phyloP scores from a whole-genome alignment of 2,113 vertebrate genomes.

The Sminthopsis crassicaudata region DNA sequence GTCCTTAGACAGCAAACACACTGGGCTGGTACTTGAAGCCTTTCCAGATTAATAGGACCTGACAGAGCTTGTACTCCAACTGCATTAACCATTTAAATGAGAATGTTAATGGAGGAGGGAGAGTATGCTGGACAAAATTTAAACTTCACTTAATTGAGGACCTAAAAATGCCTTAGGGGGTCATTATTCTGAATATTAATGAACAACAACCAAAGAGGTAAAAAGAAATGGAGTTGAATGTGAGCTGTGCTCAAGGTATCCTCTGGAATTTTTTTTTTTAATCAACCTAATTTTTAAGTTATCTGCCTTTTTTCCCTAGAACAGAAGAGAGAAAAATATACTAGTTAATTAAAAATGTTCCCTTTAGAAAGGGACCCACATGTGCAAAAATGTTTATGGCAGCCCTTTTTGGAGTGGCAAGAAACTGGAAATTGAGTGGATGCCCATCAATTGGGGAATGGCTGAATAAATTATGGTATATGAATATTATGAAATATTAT shows the following conservation, averaged over 20 bases:
- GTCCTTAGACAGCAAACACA: not conserved
- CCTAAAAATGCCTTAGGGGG: not conserved
- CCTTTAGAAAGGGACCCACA: too few species aligned
- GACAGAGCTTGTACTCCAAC: not conserved
- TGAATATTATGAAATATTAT: too few species aligned
- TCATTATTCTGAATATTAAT: constrained; percentile 5
- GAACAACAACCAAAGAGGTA: not conserved
- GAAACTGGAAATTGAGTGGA: too few species aligned
- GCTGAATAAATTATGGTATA: too few species aligned
- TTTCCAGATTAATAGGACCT: not conserved
- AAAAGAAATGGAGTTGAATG: not conserved
- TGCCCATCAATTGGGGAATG: too few species aligned
- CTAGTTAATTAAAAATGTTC: not conserved
- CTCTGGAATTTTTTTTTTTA: not conserved
- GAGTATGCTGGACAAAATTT: not conserved
- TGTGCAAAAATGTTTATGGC: too few species aligned
- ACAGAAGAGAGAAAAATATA: not conserved
- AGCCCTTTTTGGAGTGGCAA: too few species aligned
- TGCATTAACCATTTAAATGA: not conserved
- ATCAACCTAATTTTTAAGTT: not conserved
- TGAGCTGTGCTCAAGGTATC: not conserved
- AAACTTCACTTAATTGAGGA: not conserved
- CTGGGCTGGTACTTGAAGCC: not conserved
- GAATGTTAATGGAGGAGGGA: not conserved
- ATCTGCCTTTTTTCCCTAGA: not conserved